phyloP scores from a whole-genome alignment of 2,888 invertebrate species.

The Drosophila paranaensis region DNA sequence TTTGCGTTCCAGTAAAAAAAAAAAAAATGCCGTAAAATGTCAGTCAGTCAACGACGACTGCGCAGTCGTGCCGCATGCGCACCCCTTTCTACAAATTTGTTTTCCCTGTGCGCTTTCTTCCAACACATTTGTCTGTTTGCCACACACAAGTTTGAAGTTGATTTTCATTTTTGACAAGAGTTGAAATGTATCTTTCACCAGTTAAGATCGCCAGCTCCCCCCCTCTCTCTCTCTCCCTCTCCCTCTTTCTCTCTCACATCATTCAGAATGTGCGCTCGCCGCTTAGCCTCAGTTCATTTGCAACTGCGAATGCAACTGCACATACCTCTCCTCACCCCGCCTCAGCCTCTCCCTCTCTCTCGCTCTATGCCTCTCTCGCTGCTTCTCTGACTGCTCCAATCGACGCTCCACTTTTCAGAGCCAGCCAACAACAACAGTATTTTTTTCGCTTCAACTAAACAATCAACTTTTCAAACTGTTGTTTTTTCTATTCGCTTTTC shows the following conservation, averaged over 20 bases:
- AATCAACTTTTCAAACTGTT: slow-evolving; percentile 80
- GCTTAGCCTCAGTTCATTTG: slow-evolving; percentile 33
- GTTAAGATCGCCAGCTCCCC: slow-evolving; percentile 16
- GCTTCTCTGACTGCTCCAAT: slow-evolving; percentile 57
- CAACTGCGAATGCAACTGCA: slow-evolving; percentile 44
- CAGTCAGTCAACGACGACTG: slow-evolving; percentile 74
- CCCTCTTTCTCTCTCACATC: background rate
- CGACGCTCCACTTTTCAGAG: slow-evolving; percentile 75
- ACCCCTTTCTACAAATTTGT: slow-evolving; percentile 30
- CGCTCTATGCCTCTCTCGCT: background rate
- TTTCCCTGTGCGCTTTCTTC: slow-evolving; percentile 70
- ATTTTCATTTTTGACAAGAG: slow-evolving; percentile 79
- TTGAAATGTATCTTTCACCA: slow-evolving; percentile 81
- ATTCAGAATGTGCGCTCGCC: slow-evolving; percentile 48
- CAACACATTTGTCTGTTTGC: slow-evolving; percentile 76
- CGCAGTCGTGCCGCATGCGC: slow-evolving; percentile 38
- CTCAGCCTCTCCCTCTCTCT: background rate
- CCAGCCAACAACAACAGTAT: slow-evolving; percentile 59
- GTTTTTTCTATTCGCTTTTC: slow-evolving; percentile 47
- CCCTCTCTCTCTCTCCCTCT: background rate
- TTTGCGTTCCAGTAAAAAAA: slow-evolving; percentile 49
- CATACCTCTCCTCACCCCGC: background rate
- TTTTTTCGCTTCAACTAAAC: slow-evolving; percentile 75
- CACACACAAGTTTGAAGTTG: slow-evolving; percentile 61
- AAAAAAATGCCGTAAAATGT: slow-evolving; percentile 66